Base-by-base conservation (phyloP, 1,140 invertebrate species). In the Drosophila carrolli region DNA sequence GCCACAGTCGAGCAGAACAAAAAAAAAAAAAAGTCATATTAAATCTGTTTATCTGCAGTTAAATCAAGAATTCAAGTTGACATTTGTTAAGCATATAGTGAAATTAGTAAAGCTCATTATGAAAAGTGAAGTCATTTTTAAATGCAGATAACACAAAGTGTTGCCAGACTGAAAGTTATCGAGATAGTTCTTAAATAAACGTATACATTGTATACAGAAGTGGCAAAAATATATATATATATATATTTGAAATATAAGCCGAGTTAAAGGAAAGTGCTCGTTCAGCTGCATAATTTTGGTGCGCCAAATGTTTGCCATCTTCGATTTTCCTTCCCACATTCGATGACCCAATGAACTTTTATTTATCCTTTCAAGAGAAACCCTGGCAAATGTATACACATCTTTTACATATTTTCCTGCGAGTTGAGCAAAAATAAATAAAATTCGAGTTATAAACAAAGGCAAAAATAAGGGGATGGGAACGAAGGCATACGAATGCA, bases 21-120 rank as follows among this genome's bases (percentile, higher is more conserved):
- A 50, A 13, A 65, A 16, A 65, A 16, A 16, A 14, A 38, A 16
- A 38, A 35, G 1, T 16, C 1, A 16, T 51, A 9, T 59, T 41
- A 73, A 73, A 72, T 73, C 70, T 54, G 56, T 73, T 73, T 61
- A 73, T 47, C 67, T 37, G 10, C 32, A 44, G 35, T 71, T 71
- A 65, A 32, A 32, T 7, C 47, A 65, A 55, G 55, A 53, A 68
- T 66, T 66, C 38, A 37, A 68, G 47, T 68, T 68, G 46, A 55
- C 41, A 48, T 41, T 61, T 63, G 40, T 16, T 48, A 47, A 2
- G 19, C 37, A 19, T 13, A 43, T 2, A n/a, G 14, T 32, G 14
- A 44, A 23, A 14, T 32, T 35, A 16, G 16, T 29, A 68, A 66
- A 44, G 47, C 38, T 44, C 32, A 68, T 46, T 53, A 29, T 19